Evolutionary conservation across 2,888 invertebrate species (phyloP), one percentile per base, ranked within the genome.

Genomic region (Bhutanitis thaidina): DNA sequence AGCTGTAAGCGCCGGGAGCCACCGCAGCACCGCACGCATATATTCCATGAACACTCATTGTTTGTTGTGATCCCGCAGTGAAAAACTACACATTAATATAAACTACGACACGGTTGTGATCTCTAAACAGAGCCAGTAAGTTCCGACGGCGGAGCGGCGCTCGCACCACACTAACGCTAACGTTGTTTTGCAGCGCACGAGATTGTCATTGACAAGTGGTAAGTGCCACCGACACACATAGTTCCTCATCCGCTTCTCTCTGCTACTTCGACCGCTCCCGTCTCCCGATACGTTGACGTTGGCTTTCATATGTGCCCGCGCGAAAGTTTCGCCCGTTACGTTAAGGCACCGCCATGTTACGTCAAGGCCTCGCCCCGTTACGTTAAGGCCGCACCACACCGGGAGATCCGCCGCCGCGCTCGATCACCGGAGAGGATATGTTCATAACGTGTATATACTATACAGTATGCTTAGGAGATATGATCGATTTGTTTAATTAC

Each of bases 121-220:
- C 77, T 80, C 83, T 78, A 71, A 81, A 71, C 77, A 80, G 72
- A 77, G 67, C 78, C 71, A 71, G 83, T 84, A 82, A 87, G 86
- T 83, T 80, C 77, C 79, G 79, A 74, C 76, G 77, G 77, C 77
- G 65, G 68, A 73, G 71, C 65, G 69, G 63, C 77, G 76, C 65
- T 64, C 69, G 62, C 68, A 64, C 68, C 55, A 70, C 75, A 78
- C 80, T 86, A 88, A 86, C 82, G 64, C 74, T 81, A 73, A 65
- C 80, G 77, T 87, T 89, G 76, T 90, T 90, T 92, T 93, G 78
- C 93, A 93, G 93, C 90, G 91, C 92, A 92, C 90, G 93, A 93
- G 79, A 88, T 83, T 87, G 93, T 93, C 89, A 77, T 92, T 90
- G 91, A 92, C 91, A 93, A 91, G 91, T 93, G 93, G 93, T 91